A percentile compares a stretch with the other conserved stretches of the same genome.
phyloP scores from a whole-genome alignment of 2,888 invertebrate species.

The Macrosoma leucophasiata region DNA sequence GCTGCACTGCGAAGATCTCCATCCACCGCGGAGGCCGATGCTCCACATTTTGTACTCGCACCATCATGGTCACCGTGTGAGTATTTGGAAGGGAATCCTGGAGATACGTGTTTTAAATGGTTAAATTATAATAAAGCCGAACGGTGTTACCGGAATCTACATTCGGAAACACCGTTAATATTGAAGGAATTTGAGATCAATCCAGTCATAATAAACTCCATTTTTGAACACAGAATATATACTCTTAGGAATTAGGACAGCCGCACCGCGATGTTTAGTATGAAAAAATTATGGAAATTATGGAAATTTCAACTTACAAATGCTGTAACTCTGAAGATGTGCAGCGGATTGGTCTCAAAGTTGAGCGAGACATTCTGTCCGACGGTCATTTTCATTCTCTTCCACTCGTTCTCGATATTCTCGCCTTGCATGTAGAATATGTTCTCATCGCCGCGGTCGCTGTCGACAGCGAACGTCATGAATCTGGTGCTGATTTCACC shows the following conservation, averaged over 20 bases:
- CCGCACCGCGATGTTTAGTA: too few species aligned
- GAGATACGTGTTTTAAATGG: constrained; percentile 3
- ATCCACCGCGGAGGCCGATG: constrained; percentile 77
- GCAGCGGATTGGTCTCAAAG: constrained; percentile 66
- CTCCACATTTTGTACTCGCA: constrained; percentile 76
- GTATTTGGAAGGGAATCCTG: constrained; percentile 62
- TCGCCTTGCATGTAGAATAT: constrained; percentile 50
- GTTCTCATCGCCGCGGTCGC: constrained; percentile 48
- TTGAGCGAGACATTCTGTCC: constrained; percentile 44
- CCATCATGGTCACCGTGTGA: constrained; percentile 61
- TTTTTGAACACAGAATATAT: too few species aligned
- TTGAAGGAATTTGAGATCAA: too few species aligned
- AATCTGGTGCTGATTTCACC: constrained; percentile 57
- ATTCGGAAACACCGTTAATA: too few species aligned
- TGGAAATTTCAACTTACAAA: constrained; percentile 53
- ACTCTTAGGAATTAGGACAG: too few species aligned
- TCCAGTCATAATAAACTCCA: too few species aligned
- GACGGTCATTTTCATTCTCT: constrained; percentile 50
- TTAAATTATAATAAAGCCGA: too few species aligned
- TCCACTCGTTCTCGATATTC: constrained; percentile 36
- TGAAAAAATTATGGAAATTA: too few species aligned
- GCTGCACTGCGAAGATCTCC: constrained; percentile 70
- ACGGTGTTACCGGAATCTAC: too few species aligned
- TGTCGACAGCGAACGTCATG: constrained; percentile 55
- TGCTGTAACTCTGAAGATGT: constrained; percentile 73